These are phyloP conservation scores for Philopedon plagiatum DNA, from an alignment of 2,888 invertebrate genomes.

Conservation along the genomic window DNA sequence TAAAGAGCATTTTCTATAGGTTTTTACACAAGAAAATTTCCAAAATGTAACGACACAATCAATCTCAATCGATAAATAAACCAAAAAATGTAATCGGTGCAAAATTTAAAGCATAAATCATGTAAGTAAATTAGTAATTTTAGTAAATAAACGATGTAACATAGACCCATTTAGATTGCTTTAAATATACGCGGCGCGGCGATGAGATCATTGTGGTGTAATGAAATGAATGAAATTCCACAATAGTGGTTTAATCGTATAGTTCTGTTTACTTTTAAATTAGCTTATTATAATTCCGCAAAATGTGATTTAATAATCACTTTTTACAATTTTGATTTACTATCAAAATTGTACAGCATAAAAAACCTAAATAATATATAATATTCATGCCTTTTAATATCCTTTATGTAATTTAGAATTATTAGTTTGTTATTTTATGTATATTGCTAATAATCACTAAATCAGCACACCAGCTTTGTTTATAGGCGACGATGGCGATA, in stretches of 20 bases:
- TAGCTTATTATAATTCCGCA: not conserved
- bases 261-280: constrained; percentile 8
- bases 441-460: too few relatives aligned
- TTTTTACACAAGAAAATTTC: too few relatives aligned
- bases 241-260: constrained; percentile 19
- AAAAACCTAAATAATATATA: too few relatives aligned
- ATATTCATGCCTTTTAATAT: too few relatives aligned
- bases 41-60: too few relatives aligned
- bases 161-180: constrained; percentile 29
- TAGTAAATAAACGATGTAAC: not conserved
- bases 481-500: too few relatives aligned
- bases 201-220: constrained; percentile 36
- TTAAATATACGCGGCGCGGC: not conserved
- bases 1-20: too few relatives aligned
- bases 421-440: too few relatives aligned
- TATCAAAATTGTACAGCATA: too few relatives aligned
- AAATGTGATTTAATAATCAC: not conserved
- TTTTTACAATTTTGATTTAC: too few relatives aligned
- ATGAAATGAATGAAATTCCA: constrained; percentile 41
- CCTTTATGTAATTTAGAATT: too few relatives aligned
- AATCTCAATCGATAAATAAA: not conserved
- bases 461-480: too few relatives aligned
- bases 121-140: constrained; percentile 2
- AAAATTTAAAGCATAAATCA: not conserved
- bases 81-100: not conserved